Evolutionary conservation across 2,888 invertebrate genomes (phyloP), one percentile per base, ranked within the genome.

Genomic region (Conchocele bisecta): DNA sequence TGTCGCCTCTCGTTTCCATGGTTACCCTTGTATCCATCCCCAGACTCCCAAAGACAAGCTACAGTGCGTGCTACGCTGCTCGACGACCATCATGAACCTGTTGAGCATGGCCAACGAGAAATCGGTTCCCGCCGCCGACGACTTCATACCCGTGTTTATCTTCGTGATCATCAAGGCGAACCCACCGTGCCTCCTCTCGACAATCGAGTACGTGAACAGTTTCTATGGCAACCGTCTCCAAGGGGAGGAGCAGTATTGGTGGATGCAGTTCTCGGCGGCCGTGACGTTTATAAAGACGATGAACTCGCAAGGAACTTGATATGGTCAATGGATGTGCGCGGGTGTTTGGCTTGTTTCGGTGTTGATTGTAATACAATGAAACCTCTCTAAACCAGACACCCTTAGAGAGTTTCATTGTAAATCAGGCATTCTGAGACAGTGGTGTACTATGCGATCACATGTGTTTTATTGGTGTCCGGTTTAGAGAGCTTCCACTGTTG

Each of bases 271-370:
- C 92, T 96, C 96, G 88, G 95, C 98, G 0, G 97, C 97, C 51
- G 96, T 98, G 59, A 98, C 98, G 92, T 98, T 97, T 93, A 98
- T 99, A 89, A 99, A 99, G 93, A 98, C 97, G 63, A 97, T 98
- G 97, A 96, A 96, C 92, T 96, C 95, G 58, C 79, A 75, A 15
- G 57, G 70, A 20, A 75, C 42, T 29, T 51, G 48, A 17, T 31
- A 26, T 24, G n/a, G n/a, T n/a, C n/a, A n/a, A n/a, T n/a, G n/a
- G n/a, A n/a, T n/a, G n/a, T n/a, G n/a, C n/a, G n/a, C n/a, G n/a
- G n/a, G n/a, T n/a, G n/a, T n/a, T n/a, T n/a, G n/a, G n/a, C 37
- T 37, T 37, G 11, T 11, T 37, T 37, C 15, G 37, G 37, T 11
- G 11, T 37, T 37, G 15, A 37, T n/a, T n/a, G n/a, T n/a, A n/a